Percentiles rank a stretch among this genome's conserved stretches.
These are phyloP conservation scores for Eueides isabella DNA, from an alignment of 1,140 invertebrate genomes.

Conservation along the genomic window DNA sequence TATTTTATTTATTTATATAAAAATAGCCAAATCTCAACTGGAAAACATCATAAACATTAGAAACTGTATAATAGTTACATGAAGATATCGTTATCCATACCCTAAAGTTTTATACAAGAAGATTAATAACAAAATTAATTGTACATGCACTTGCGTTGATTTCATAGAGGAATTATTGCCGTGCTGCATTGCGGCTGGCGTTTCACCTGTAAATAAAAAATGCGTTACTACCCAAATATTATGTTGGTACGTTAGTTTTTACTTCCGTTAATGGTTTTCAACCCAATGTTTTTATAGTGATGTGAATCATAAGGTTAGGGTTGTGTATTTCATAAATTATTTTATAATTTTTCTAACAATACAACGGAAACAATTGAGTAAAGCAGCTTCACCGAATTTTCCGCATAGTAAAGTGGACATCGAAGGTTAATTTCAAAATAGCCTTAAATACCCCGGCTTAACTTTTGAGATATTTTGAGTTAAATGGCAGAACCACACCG, in stretches of 20 bases:
- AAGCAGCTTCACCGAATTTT: too few relatives aligned
- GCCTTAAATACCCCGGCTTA: too few relatives aligned
- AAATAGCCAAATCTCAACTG: background rate
- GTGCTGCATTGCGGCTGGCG: slow-evolving; percentile 86
- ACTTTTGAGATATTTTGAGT: too few relatives aligned
- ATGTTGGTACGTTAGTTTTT: background rate
- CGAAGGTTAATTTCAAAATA: too few relatives aligned
- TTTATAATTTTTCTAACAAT: too few relatives aligned
- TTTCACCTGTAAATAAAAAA: slow-evolving; percentile 82
- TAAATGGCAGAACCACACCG: too few relatives aligned
- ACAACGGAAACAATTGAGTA: too few relatives aligned
- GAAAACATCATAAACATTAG: slow-evolving; percentile 1
- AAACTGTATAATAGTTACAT: background rate
- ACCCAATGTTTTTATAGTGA: too few relatives aligned
- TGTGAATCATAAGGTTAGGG: too few relatives aligned
- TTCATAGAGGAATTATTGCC: slow-evolving; percentile 81
- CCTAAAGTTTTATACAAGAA: slow-evolving; percentile 3
- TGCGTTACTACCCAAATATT: slow-evolving; percentile 11
- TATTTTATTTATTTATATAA: background rate
- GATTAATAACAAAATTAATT: background rate
- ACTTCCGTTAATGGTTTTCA: background rate
- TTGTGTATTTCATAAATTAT: too few relatives aligned
- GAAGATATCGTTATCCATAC: background rate
- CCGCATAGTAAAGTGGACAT: too few relatives aligned
- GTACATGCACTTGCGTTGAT: slow-evolving; percentile 4